Conservation (phyloP, 2,888 invertebrate species). For the Euplexia lucipara region DNA sequence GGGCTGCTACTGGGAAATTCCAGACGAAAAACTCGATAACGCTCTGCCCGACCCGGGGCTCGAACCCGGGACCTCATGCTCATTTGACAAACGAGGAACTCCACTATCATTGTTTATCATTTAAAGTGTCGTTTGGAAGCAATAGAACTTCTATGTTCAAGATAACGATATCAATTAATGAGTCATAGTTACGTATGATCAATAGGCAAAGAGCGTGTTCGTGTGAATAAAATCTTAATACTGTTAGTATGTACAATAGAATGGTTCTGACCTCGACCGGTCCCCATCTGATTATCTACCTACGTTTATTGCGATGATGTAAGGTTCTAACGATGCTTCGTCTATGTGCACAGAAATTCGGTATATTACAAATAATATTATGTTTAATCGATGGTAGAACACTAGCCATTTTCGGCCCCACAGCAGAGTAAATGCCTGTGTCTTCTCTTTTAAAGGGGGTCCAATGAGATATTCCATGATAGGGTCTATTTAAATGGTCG, state of each 20-base stretch:
- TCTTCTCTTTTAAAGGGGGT: too few species aligned
- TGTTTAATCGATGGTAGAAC: constrained; percentile 47
- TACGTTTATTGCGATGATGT: constrained; percentile 67
- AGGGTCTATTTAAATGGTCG: constrained; percentile 6
- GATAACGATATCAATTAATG: constrained; percentile 57
- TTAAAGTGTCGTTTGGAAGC: constrained; percentile 22
- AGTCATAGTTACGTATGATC: constrained; percentile 58
- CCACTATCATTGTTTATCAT: constrained; percentile 5
- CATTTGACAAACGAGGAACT: too few species aligned
- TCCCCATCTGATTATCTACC: constrained; percentile 68
- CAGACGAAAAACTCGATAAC: too few species aligned
- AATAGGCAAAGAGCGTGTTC: constrained; percentile 58
- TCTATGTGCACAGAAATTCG: constrained; percentile 51
- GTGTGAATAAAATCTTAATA: constrained; percentile 75
- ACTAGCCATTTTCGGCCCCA: too few species aligned
- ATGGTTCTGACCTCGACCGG: constrained; percentile 85
- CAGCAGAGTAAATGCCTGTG: background rate
- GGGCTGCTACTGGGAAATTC: too few species aligned
- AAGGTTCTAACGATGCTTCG: constrained; percentile 55
- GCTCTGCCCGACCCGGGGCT: too few species aligned
- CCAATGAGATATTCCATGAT: too few species aligned
- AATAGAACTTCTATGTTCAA: constrained; percentile 31
- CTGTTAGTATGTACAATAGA: constrained; percentile 79
- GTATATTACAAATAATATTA: too few species aligned
- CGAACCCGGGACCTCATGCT: too few species aligned